Evolutionary conservation across 2,797 vertebrate genomes (phyloP).

Genomic region (Sphenodon punctatus): DNA sequence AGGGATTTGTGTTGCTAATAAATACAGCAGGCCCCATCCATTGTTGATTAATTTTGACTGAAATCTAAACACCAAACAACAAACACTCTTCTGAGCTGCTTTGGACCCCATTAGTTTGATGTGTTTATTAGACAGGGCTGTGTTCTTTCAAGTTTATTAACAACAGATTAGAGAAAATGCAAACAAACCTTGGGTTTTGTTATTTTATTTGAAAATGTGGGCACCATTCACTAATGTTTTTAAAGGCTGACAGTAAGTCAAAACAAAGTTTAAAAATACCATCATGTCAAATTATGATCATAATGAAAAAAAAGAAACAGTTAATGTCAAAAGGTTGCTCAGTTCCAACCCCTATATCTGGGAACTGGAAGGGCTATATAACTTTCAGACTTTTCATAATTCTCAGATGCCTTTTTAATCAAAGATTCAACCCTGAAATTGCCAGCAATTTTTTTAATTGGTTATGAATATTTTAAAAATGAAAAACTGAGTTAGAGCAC

Average conservation of each 20-base stretch:
- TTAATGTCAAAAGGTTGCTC: background rate
- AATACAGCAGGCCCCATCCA: slow-evolving; percentile 73
- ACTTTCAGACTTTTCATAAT: background rate
- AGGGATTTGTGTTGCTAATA: slow-evolving; percentile 77
- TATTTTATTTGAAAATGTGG: slow-evolving; percentile 49
- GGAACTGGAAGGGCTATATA: background rate
- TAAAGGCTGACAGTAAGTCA: slow-evolving; percentile 52
- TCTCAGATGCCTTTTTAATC: background rate
- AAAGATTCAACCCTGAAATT: background rate
- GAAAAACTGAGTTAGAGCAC: background rate
- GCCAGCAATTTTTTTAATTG: background rate
- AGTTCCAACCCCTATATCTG: background rate
- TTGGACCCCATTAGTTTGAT: slow-evolving; percentile 76
- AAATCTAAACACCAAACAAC: slow-evolving; percentile 83
- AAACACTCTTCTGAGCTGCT: slow-evolving; percentile 73
- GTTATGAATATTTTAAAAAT: background rate
- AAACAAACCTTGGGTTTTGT: slow-evolving; percentile 72
- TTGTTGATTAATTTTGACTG: slow-evolving; percentile 81
- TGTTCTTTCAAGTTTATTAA: slow-evolving; percentile 80
- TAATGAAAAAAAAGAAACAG: background rate
- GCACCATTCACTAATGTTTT: slow-evolving; percentile 44
- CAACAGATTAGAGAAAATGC: slow-evolving; percentile 76
- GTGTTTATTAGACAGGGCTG: slow-evolving; percentile 78
- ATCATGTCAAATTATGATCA: slow-evolving; percentile 14
- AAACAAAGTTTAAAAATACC: slow-evolving; percentile 47